Evolutionary conservation across 2,888 invertebrate species (phyloP).

Genomic region (Eupithecia abbreviata): DNA sequence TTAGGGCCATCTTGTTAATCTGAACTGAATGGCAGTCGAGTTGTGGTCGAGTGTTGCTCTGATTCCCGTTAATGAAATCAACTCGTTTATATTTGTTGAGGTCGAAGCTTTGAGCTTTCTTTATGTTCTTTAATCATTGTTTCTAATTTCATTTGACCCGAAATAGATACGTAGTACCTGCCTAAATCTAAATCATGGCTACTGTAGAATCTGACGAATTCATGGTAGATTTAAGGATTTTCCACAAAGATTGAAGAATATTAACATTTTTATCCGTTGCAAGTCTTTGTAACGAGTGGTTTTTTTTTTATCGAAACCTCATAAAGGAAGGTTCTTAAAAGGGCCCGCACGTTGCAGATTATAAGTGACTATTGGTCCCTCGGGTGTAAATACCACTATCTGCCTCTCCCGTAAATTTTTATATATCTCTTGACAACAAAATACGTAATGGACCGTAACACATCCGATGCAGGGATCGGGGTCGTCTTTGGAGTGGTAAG

Average conservation of each 20-base stretch:
- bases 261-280: background rate
- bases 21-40: slow-evolving; percentile 40
- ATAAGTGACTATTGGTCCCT: slow-evolving; percentile 52
- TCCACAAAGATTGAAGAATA: background rate
- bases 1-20: slow-evolving; percentile 55
- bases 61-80: slow-evolving; percentile 49
- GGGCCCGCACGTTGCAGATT: slow-evolving; percentile 50
- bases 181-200: background rate
- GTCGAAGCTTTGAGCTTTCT: slow-evolving; percentile 2
- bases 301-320: slow-evolving; percentile 20
- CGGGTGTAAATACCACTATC: slow-evolving; percentile 49
- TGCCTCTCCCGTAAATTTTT: slow-evolving; percentile 40
- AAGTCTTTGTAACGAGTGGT: background rate
- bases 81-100: slow-evolving; percentile 42
- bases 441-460: slow-evolving; percentile 40
- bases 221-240: background rate
- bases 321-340: slow-evolving; percentile 25
- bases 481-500: slow-evolving; percentile 20
- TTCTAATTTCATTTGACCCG: background rate
- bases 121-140: background rate
- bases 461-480: slow-evolving; percentile 33
- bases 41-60: slow-evolving; percentile 41
- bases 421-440: slow-evolving; percentile 42
- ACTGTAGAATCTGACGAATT: background rate
- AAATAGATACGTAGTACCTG: background rate